Evolutionary conservation across 2,888 invertebrate genomes (phyloP).

Genomic region (Xestia rhomboidea): DNA sequence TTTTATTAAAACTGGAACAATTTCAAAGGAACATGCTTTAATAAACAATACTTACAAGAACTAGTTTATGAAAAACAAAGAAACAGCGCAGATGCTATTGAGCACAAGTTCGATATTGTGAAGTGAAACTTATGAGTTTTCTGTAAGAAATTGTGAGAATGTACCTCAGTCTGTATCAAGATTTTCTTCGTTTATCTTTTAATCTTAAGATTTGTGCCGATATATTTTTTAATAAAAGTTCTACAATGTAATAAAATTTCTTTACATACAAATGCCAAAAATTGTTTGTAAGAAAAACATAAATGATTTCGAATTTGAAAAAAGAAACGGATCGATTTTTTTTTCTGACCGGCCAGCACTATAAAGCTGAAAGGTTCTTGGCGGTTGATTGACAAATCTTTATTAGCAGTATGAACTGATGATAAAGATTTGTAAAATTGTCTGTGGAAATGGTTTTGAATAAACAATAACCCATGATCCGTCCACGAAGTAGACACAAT

Average conservation of each 20-base stretch:
- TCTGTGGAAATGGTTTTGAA: background rate
- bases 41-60: slow-evolving; percentile 28
- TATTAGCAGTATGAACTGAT: too few species aligned
- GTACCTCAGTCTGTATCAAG: background rate
- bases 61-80: slow-evolving; percentile 67
- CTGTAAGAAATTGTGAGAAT: slow-evolving; percentile 50
- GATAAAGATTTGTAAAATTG: background rate
- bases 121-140: slow-evolving; percentile 70
- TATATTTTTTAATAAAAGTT: background rate
- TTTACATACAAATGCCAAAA: background rate
- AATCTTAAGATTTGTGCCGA: background rate
- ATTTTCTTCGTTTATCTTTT: slow-evolving; percentile 29
- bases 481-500: too few species aligned
- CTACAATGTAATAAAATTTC: background rate
- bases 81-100: slow-evolving; percentile 72
- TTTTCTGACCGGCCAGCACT: background rate
- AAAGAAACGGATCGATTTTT: background rate
- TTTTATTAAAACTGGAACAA: slow-evolving; percentile 33
- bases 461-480: too few species aligned
- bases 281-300: background rate
- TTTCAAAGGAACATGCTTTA: slow-evolving; percentile 27
- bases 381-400: background rate
- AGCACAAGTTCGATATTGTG: slow-evolving; percentile 68
- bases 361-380: too few species aligned
- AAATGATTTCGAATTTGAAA: background rate